Conservation (phyloP, 2,797 vertebrate species). For the Cetoscarus ocellatus region DNA sequence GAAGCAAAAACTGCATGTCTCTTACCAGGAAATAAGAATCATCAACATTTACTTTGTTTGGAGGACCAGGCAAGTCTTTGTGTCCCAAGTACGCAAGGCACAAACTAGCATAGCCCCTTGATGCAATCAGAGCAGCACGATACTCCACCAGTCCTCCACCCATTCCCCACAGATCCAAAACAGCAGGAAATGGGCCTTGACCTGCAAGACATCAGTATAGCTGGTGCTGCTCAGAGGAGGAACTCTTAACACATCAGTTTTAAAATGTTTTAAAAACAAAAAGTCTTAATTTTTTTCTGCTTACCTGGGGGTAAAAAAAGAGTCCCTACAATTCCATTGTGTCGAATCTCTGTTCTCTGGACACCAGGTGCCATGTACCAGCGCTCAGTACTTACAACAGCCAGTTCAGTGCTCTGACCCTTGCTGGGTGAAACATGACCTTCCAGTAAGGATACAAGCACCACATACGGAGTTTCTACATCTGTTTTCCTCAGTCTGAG, state of each 20-base stretch:
- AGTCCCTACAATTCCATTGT: constrained; percentile 81
- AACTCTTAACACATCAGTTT: background rate
- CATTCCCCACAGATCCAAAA: constrained; percentile 88
- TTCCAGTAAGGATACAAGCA: constrained; percentile 78
- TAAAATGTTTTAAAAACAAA: background rate
- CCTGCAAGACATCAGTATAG: constrained; percentile 69
- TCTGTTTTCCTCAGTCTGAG: constrained; percentile 80
- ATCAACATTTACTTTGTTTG: constrained; percentile 52
- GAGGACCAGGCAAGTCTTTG: constrained; percentile 82
- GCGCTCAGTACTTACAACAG: constrained; percentile 73
- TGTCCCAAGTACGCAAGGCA: constrained; percentile 86
- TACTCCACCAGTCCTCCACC: constrained; percentile 87
- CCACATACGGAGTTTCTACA: constrained; percentile 72
- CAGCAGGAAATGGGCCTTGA: constrained; percentile 87
- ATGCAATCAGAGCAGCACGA: constrained; percentile 85
- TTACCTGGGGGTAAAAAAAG: constrained; percentile 87
- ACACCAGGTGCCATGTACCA: constrained; percentile 83
- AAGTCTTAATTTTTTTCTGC: background rate
- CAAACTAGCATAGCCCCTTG: constrained; percentile 85
- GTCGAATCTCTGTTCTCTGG: constrained; percentile 76
- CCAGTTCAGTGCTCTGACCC: constrained; percentile 54
- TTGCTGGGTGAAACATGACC: constrained; percentile 73
- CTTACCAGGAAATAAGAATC: constrained; percentile 75
- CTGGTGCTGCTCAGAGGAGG: background rate
- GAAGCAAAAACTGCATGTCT: background rate